Evolutionary conservation across 2,113 vertebrate genomes (phyloP).

Genomic region (Halichoerus grypus): DNA sequence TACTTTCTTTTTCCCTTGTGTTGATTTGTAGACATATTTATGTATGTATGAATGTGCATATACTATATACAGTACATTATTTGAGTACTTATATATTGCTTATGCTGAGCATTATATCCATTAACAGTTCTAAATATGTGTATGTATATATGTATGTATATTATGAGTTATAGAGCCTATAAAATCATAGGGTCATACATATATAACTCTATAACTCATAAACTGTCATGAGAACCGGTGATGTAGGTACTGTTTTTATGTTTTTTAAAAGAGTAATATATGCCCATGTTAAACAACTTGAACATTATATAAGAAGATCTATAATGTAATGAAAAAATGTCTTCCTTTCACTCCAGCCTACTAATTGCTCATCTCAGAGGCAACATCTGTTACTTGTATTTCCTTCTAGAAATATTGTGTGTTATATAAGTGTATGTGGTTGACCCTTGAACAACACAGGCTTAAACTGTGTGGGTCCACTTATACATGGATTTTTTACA

Average conservation of each 20-base stretch:
- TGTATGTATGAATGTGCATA: neutral
- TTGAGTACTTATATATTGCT: neutral
- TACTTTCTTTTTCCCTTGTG: slow-evolving; percentile 21
- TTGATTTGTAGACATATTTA: neutral
- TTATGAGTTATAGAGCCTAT: too few relatives aligned
- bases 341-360: neutral
- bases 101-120: slow-evolving; percentile 10
- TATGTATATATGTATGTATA: too few relatives aligned
- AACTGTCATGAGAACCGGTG: neutral
- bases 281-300: slow-evolving; percentile 7
- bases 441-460: neutral
- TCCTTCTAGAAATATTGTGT: slow-evolving; percentile 24
- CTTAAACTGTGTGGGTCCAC: neutral
- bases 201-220: neutral
- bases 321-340: neutral
- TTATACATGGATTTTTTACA: neutral
- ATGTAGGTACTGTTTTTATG: neutral
- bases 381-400: slow-evolving; percentile 18
- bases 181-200: neutral
- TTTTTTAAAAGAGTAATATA: slow-evolving; percentile 39
- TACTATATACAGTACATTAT: neutral
- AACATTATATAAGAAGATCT: neutral
- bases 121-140: neutral
- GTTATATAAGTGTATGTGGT: neutral
- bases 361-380: neutral